Base-by-base conservation (phyloP, 2,113 vertebrate genomes). In the Brevimyrus niger region DNA sequence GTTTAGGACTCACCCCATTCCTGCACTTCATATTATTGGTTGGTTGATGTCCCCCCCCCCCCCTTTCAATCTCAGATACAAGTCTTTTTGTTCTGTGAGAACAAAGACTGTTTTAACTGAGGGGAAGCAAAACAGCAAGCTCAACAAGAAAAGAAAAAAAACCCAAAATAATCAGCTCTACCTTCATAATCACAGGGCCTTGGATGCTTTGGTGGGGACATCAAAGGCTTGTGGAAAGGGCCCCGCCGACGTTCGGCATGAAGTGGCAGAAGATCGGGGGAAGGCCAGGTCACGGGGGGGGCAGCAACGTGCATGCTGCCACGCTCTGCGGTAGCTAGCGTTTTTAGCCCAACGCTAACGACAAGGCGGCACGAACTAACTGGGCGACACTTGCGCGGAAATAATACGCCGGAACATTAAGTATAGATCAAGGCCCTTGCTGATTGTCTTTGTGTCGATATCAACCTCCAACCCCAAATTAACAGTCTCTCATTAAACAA, bases 401-500 rank as follows among this genome's bases (percentile, higher is more conserved):
- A 89, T 84, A 53, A 51, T 21, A 48, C 3, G 0, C 35, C 13
- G 31, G 86, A 87, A n/a, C 13, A 84, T 80, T 88, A 88, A 80
- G 65, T 82, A 88, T 90, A 51, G 89, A 90, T 90, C 87, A 47
- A n/a, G 80, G 44, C 35, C 13, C 80, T 73, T 23, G 50, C 65
- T 88, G 84, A 88, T 89, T 90, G 89, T 89, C 87, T 85, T 88
- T 58, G 88, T 89, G 89, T 87, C 88, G 85, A 89, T 27, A 87
- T 35, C 89, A 55, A 83, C 76, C 73, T 88, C 88, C 88, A 80
- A 86, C 89, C 86, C 89, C 55, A 91, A 91, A 91, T 91, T 90
- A 91, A 91, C 89, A 61, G 89, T 73, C 89, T 84, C 89, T 88
- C 88, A 89, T 89, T 92, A 91, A 91, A 83, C 89, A 90, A 46